Evolutionary conservation across 2,888 invertebrate genomes (phyloP), one percentile per base, ranked within the genome.

Genomic region (Piscicola geometra): DNA sequence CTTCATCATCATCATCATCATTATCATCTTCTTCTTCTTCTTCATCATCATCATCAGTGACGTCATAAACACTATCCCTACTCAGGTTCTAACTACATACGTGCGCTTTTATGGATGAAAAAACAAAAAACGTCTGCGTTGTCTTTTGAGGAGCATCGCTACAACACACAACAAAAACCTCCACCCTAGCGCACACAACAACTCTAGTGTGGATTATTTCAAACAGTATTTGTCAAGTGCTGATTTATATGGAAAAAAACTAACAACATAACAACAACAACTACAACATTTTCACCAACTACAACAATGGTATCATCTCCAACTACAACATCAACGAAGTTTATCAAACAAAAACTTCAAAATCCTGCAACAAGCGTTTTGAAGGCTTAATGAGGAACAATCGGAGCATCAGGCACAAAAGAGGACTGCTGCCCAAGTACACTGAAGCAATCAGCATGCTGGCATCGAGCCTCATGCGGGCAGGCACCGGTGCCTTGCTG

Each of bases 341-440:
- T 15, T 9, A 15, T 15, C 5, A 41, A n/a, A n/a, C n/a, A 47
- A 64, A 64, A 9, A 25, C n/a, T 28, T 28, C n/a, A 25, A 12
- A 64, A 64, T 28, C 12, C 12, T 25, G n/a, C 25, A 25, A 64
- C 9, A 64, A 64, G n/a, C 9, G n/a, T 28, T n/a, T 28, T 25
- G n/a, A n/a, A n/a, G n/a, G 9, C 15, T 64, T n/a, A 9, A 9
- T n/a, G 9, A n/a, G n/a, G 25, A 64, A 25, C 25, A 9, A 15
- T 9, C 9, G n/a, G 9, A 9, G n/a, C 12, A 64, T 28, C 12
- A 28, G n/a, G 9, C 30, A 25, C 32, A 30, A 41, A 25, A 30
- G 36, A 15, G 28, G 18, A 21, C 30, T 70, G 36, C 47, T 56
- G 18, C 72, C 72, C 1, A 30, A 72, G 12, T 72, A 72, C 56